A percentile compares a stretch with the other conserved stretches of the same genome.
Conservation (phyloP, 2,113 vertebrate genomes). For the Solenodon paradoxus region DNA sequence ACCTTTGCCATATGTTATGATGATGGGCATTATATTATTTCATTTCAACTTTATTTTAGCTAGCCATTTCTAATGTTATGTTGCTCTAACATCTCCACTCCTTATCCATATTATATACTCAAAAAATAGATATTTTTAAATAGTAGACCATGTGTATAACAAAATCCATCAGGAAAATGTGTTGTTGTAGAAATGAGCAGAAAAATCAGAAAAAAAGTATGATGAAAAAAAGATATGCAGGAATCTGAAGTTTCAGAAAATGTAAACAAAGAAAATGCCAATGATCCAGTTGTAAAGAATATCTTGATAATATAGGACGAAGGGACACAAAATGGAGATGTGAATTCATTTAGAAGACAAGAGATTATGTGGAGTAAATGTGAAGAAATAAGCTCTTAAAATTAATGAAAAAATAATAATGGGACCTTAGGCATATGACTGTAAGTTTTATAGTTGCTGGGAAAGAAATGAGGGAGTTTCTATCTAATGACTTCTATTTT, state of each 20-base stretch:
- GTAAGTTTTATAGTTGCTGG: not conserved
- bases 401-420: not conserved
- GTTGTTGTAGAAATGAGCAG: not conserved
- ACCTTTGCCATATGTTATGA: not conserved
- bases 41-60: not conserved
- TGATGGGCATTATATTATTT: not conserved
- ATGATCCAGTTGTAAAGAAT: not conserved
- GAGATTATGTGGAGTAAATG: not conserved
- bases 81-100: not conserved
- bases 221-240: not conserved
- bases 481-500: not conserved
- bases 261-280: not conserved
- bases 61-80: not conserved
- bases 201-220: not conserved
- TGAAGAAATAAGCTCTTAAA: not conserved
- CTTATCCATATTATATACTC: not conserved
- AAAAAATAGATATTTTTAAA: not conserved
- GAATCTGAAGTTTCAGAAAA: no score
- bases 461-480: not conserved
- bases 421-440: not conserved
- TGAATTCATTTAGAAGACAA: not conserved
- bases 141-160: not conserved
- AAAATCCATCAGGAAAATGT: not conserved
- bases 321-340: not conserved
- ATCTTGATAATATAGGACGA: not conserved